phyloP scores from a whole-genome alignment of 2,888 invertebrate genomes.

The Drosophila quinaria region DNA sequence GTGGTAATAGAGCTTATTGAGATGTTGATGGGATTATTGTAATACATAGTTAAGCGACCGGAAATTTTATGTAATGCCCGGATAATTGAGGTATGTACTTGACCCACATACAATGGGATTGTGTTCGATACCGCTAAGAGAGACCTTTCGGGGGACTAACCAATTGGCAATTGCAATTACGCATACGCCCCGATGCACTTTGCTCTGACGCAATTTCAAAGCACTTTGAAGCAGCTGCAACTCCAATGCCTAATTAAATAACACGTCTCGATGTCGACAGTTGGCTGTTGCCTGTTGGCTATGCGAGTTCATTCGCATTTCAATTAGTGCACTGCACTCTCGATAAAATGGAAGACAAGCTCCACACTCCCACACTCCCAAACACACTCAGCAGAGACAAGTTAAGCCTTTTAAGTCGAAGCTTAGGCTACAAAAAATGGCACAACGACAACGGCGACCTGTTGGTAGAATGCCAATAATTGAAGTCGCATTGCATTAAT shows the following conservation, averaged over 20 bases:
- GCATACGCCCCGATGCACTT: slow-evolving; percentile 24
- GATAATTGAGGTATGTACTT: slow-evolving; percentile 58
- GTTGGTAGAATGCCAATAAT: slow-evolving; percentile 31
- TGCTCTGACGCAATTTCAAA: slow-evolving; percentile 20
- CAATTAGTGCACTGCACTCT: slow-evolving; percentile 53
- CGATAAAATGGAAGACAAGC: slow-evolving; percentile 17
- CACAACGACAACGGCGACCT: slow-evolving; percentile 48
- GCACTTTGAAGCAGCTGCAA: slow-evolving; percentile 30
- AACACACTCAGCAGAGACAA: slow-evolving; percentile 12
- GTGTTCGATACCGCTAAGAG: slow-evolving; percentile 11
- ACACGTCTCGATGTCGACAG: slow-evolving; percentile 37
- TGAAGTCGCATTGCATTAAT: slow-evolving; percentile 27
- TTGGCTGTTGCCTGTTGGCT: slow-evolving; percentile 24
- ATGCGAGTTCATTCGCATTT: slow-evolving; percentile 63
- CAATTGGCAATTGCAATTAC: slow-evolving; percentile 14
- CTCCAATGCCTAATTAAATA: slow-evolving; percentile 61
- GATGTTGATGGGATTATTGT: slow-evolving; percentile 31
- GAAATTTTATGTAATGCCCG: slow-evolving; percentile 41
- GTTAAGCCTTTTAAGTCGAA: slow-evolving; percentile 21
- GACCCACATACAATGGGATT: slow-evolving; percentile 41
- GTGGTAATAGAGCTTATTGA: slow-evolving; percentile 55
- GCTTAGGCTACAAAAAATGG: slow-evolving; percentile 33
- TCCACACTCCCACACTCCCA: slow-evolving; percentile 29
- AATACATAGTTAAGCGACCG: slow-evolving; percentile 18
- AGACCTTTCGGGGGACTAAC: slow-evolving; percentile 10